Conservation (phyloP, 2,888 invertebrate genomes). For the Callinectes sapidus region DNA sequence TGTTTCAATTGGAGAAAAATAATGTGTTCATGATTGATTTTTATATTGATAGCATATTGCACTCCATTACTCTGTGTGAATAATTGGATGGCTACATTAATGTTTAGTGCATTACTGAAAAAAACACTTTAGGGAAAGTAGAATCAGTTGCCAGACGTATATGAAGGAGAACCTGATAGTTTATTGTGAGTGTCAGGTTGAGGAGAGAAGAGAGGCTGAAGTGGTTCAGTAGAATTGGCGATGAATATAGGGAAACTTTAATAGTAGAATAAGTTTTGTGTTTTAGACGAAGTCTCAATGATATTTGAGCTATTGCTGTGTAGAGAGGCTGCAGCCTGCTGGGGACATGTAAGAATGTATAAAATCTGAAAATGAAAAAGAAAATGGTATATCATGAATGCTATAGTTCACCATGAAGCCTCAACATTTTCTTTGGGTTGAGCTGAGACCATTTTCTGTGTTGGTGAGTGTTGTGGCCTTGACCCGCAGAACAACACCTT, state of each 20-base stretch:
- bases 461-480: slow-evolving; percentile 40
- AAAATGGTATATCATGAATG: background rate
- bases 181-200: background rate
- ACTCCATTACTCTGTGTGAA: no score
- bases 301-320: background rate
- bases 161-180: no score
- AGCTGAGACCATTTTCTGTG: slow-evolving; percentile 38
- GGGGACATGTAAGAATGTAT: background rate
- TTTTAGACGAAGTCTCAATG: no score
- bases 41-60: no score
- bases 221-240: background rate
- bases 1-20: no score
- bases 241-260: no score
- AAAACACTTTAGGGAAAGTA: no score
- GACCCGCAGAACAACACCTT: slow-evolving; percentile 7
- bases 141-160: no score
- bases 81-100: no score
- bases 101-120: no score
- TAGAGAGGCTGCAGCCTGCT: background rate
- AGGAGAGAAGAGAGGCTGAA: background rate
- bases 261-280: no score
- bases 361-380: background rate
- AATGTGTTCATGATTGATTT: no score
- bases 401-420: background rate
- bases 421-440: background rate